phyloP scores from a whole-genome alignment of 2,888 invertebrate genomes.

The Tineola bisselliella region DNA sequence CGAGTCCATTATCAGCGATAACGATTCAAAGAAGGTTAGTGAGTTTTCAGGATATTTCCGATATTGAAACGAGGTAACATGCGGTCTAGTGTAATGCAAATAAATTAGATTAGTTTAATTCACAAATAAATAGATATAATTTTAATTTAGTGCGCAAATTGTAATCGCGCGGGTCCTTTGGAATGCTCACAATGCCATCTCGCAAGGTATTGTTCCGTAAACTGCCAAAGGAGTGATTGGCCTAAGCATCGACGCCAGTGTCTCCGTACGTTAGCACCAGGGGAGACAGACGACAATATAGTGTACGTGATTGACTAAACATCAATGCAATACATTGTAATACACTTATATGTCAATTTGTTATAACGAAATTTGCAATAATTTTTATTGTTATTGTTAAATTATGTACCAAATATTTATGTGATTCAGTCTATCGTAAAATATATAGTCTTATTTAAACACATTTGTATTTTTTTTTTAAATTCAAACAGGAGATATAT shows the following conservation, averaged over 20 bases:
- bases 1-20: too few species aligned
- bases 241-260: conserved; percentile 78
- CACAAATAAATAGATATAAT: background rate
- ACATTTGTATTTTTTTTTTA: too few species aligned
- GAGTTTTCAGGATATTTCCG: background rate
- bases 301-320: conserved; percentile 15
- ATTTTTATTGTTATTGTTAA: too few species aligned
- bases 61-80: background rate
- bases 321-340: conserved; percentile 8
- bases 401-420: too few species aligned
- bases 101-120: too few species aligned
- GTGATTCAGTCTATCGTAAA: too few species aligned
- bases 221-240: conserved; percentile 83
- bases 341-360: too few species aligned
- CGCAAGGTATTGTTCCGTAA: conserved; percentile 80
- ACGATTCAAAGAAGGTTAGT: background rate
- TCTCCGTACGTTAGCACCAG: conserved; percentile 42
- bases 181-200: conserved; percentile 79
- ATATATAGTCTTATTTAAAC: too few species aligned
- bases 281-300: conserved; percentile 13
- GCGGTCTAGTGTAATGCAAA: too few species aligned
- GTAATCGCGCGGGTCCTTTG: conserved; percentile 77
- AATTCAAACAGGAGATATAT: too few species aligned
- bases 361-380: too few species aligned
- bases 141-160: conserved; percentile 73